A percentile compares a stretch with the other conserved stretches of the same genome.
phyloP scores from a whole-genome alignment of 1,140 invertebrate genomes.

The Seison nebaliae region DNA sequence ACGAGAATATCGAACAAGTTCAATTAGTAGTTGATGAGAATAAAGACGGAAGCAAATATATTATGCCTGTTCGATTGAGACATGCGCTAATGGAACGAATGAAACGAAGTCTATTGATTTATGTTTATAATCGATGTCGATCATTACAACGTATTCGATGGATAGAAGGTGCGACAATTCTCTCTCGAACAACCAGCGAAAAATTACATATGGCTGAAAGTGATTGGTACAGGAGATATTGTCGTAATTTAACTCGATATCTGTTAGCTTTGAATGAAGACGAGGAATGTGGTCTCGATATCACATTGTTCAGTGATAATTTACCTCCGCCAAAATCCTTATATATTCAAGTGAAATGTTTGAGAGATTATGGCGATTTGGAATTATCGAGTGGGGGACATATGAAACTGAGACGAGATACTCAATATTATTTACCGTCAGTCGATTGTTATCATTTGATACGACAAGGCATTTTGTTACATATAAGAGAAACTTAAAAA shows the following conservation, averaged over 20 bases:
- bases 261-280: conserved; percentile 14
- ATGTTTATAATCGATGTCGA: conserved; percentile 61
- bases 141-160: conserved; percentile 45
- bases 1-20: too few species aligned
- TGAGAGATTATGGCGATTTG: conserved; percentile 65
- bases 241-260: conserved; percentile 12
- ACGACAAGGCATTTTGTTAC: conserved; percentile 61
- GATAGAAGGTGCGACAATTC: conserved; percentile 5
- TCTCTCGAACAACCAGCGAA: too few species aligned
- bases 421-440: conserved; percentile 58
- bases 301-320: conserved; percentile 38
- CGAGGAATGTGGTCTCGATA: conserved; percentile 35
- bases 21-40: too few species aligned
- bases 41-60: too few species aligned
- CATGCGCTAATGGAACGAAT: conserved; percentile 59
- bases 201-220: too few species aligned
- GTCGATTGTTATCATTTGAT: conserved; percentile 66
- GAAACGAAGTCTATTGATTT: conserved; percentile 58
- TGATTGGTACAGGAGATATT: too few species aligned
- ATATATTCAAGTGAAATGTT: conserved; percentile 42
- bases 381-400: conserved; percentile 69
- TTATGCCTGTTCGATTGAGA: conserved; percentile 50
- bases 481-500: too few species aligned
- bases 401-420: conserved; percentile 63
- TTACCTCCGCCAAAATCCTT: conserved; percentile 62